Evolutionary conservation across 92 coral and sea anemone genomes (phyloP).

Genomic region (Phymanthus crucifer): DNA sequence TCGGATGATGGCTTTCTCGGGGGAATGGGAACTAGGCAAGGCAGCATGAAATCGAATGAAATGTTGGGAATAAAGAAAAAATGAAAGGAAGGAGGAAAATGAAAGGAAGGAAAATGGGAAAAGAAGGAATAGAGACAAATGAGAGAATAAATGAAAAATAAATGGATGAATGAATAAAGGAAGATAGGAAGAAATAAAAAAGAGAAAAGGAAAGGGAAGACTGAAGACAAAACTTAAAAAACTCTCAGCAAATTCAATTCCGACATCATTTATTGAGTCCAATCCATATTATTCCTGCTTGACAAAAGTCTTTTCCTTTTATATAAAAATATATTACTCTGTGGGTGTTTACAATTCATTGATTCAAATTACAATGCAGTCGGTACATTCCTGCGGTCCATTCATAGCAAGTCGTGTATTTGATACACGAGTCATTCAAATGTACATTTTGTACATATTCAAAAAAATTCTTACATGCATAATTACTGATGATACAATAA

Average conservation of each 20-base stretch:
- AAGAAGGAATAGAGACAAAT: background rate
- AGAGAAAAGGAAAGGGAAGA: background rate
- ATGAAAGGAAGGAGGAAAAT: background rate
- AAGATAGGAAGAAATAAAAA: background rate
- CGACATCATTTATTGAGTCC: background rate
- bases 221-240: background rate
- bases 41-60: background rate
- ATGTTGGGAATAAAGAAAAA: background rate
- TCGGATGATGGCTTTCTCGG: background rate
- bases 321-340: slow-evolving; percentile 1
- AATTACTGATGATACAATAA: background rate
- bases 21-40: background rate
- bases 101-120: background rate
- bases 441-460: background rate
- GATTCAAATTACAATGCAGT: background rate
- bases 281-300: background rate
- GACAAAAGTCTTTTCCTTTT: background rate
- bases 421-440: slow-evolving; percentile 1
- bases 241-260: too few relatives aligned
- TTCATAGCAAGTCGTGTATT: background rate
- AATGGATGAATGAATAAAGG: background rate
- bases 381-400: too few relatives aligned
- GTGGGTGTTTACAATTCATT: background rate
- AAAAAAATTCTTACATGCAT: background rate
- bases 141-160: background rate